phyloP scores from a whole-genome alignment of 2,888 invertebrate genomes.

The Drosophila ezoana region DNA sequence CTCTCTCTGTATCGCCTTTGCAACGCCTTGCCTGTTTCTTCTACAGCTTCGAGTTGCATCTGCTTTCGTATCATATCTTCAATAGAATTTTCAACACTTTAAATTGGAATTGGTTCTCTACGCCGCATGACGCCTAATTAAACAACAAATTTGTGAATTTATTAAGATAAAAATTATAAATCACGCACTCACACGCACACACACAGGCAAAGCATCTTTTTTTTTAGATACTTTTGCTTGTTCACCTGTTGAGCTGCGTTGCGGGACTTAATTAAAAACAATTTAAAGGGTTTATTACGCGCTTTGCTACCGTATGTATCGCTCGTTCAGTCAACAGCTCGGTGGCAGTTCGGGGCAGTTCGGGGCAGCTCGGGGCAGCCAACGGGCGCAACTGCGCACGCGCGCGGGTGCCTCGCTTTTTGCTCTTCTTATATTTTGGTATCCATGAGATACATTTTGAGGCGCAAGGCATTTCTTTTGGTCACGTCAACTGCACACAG shows the following conservation, averaged over 20 bases:
- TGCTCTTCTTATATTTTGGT: conserved; percentile 60
- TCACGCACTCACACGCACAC: conserved; percentile 3
- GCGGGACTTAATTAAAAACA: conserved; percentile 82
- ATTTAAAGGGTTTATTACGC: conserved; percentile 83
- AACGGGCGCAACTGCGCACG: conserved; percentile 39
- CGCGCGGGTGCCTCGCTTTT: conserved; percentile 26
- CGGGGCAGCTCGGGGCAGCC: conserved; percentile 16
- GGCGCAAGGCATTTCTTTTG: conserved; percentile 62
- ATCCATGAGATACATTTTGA: conserved; percentile 70
- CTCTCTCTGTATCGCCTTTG: conserved; percentile 37
- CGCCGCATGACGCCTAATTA: conserved; percentile 32
- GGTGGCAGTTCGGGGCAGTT: conserved; percentile 22
- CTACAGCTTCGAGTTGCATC: conserved; percentile 8
- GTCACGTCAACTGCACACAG: conserved; percentile 68
- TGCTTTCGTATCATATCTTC: conserved; percentile 39
- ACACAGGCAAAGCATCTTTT: neutral
- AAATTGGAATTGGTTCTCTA: conserved; percentile 24
- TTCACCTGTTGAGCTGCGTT: conserved; percentile 53
- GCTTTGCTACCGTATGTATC: conserved; percentile 75
- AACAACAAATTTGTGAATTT: conserved; percentile 40
- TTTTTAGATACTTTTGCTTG: conserved; percentile 15
- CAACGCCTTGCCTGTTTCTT: conserved; percentile 3
- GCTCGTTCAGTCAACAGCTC: conserved; percentile 29
- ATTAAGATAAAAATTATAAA: conserved; percentile 29
- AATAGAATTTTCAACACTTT: conserved; percentile 60